A percentile compares a stretch with the other conserved stretches of the same genome.
phyloP scores from a whole-genome alignment of 2,797 vertebrate genomes.

The Scyliorhinus canicula region DNA sequence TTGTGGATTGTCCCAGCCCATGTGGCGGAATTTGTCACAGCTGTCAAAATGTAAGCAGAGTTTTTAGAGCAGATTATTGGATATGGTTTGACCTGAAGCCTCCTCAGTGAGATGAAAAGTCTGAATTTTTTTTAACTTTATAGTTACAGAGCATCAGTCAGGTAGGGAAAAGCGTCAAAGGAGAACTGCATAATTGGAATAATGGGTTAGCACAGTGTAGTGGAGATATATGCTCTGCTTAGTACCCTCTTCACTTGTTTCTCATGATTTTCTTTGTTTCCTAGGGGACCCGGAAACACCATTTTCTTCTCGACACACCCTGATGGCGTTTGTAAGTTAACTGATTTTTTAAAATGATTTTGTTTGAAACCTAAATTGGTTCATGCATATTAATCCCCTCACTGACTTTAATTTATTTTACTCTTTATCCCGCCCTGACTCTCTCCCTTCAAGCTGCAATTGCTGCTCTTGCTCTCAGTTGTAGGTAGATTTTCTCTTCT shows the following conservation, averaged over 20 bases:
- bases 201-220: neutral
- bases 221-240: neutral
- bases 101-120: neutral
- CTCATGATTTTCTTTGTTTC: conserved; percentile 29
- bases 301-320: conserved; percentile 64
- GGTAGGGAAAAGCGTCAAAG: neutral
- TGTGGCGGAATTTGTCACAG: too few relatives aligned
- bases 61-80: neutral
- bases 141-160: too few relatives aligned
- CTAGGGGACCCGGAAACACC: conserved; percentile 60
- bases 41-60: neutral
- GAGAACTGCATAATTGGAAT: neutral
- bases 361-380: neutral
- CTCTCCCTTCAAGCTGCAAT: neutral
- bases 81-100: neutral
- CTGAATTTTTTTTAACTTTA: neutral
- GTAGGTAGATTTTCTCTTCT: neutral
- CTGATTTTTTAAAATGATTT: neutral
- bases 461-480: neutral
- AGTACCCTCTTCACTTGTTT: neutral
- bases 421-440: neutral
- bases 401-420: neutral
- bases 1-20: too few relatives aligned
- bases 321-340: conserved; percentile 54
- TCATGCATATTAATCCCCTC: neutral